Base-by-base conservation (phyloP, 2,797 vertebrate genomes). In the Schizopygopsis malacanthus region DNA sequence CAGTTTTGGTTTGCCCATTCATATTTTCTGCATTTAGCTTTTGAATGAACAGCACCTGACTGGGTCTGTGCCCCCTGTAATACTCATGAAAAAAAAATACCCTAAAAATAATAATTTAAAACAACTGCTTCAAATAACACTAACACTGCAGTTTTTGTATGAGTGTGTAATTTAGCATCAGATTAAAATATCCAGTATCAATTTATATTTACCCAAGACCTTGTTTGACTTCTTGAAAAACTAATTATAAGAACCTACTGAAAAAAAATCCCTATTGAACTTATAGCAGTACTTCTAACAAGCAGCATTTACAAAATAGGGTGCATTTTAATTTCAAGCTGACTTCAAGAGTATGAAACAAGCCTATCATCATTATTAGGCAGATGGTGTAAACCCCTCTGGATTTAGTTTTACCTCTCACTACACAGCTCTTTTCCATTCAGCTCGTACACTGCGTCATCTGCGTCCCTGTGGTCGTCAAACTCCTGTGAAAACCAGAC, bases 371-470 rank as follows among this genome's bases (percentile, higher is more conserved):
- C 16, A 13, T 79, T 18, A 13, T 63, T 18, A 33, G 6, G 15
- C 15, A 67, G 15, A 37, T 67, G 15, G 22, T 12, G 18, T 5
- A 67, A 13, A 9, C n/a, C 20, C 2, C n/a, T 4, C 18, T 18
- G 41, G 16, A 47, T 39, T 76, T 0, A 25, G 13, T 6, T n/a
- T 43, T 91, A 98, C 97, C 97, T 96, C 94, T 98, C 97, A 92
- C 94, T 97, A 91, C 97, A 98, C 82, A 98, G 71, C 79, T 97
- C 97, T 93, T 98, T 98, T 43, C 97, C 97, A 63, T 98, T 98
- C 70, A 98, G 88, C 91, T 98, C 97, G 67, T 98, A 98, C 80
- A 98, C 97, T 0, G 97, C 97, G 90, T 98, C 97, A 90, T 98
- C 97, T 28, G 97, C 97, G 90, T 98, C 97, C 91, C 97, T 95